A percentile compares a stretch with the other conserved stretches of the same genome.
Evolutionary conservation across 1,140 invertebrate species (phyloP).

Genomic region (Caenorhabditis briggsae): DNA sequence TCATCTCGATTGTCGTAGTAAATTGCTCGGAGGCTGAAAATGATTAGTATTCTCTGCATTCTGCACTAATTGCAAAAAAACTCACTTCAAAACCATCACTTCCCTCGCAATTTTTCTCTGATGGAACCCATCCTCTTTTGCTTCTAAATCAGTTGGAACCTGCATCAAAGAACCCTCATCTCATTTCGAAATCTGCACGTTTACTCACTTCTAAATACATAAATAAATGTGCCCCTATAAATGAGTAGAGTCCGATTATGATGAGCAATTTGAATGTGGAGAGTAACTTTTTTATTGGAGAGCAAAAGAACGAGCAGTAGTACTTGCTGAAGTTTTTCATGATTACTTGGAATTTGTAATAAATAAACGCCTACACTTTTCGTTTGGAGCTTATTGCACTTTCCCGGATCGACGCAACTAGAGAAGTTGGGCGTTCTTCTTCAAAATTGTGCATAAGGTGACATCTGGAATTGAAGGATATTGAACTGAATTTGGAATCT

Average conservation of each 20-base stretch:
- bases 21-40: constrained; percentile 62
- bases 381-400: constrained; percentile 29
- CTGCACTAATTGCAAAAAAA: background rate
- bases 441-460: constrained; percentile 45
- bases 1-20: constrained; percentile 58
- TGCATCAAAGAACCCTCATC: constrained; percentile 47
- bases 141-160: constrained; percentile 67
- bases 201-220: constrained; percentile 48
- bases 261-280: constrained; percentile 38
- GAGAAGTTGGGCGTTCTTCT: constrained; percentile 40
- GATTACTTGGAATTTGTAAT: background rate
- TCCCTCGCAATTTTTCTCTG: constrained; percentile 69
- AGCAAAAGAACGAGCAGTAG: constrained; percentile 27
- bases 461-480: constrained; percentile 24
- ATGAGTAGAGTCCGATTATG: constrained; percentile 49
- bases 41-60: too few relatives aligned
- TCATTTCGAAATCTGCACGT: background rate
- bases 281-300: constrained; percentile 31
- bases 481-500: too few relatives aligned
- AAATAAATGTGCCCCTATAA: constrained; percentile 43
- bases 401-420: constrained; percentile 30
- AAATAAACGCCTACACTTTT: constrained; percentile 20
- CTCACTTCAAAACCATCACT: constrained; percentile 69
- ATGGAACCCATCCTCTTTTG: constrained; percentile 68
- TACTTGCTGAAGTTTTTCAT: background rate